Conservation (phyloP, 2,888 invertebrate species). For the Lymantria monacha region DNA sequence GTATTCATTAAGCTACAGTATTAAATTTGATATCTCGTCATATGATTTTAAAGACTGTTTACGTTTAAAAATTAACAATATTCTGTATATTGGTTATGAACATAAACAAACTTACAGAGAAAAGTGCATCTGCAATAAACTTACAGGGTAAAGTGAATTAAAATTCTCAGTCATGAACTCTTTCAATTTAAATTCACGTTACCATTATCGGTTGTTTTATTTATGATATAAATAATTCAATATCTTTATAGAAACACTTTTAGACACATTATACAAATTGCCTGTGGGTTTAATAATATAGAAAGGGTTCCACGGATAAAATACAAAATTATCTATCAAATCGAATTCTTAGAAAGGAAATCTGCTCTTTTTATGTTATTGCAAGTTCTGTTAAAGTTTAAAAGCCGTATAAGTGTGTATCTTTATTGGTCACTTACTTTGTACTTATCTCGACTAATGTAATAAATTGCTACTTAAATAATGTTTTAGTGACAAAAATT, state of each 20-base stretch:
- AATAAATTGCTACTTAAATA: constrained; percentile 40
- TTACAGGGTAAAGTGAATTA: too few species aligned
- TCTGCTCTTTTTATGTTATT: constrained; percentile 37
- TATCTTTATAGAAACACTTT: background rate
- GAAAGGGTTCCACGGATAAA: constrained; percentile 15
- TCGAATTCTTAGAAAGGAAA: constrained; percentile 38
- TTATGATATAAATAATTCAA: too few species aligned
- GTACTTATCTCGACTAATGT: constrained; percentile 38
- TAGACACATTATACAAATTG: constrained; percentile 11
- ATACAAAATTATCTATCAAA: constrained; percentile 37
- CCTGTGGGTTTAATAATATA: constrained; percentile 15
- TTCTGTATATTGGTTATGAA: too few species aligned
- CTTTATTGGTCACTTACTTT: constrained; percentile 44
- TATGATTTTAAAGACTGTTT: too few species aligned
- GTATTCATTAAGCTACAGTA: too few species aligned
- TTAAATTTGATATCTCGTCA: too few species aligned
- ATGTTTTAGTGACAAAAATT: constrained; percentile 25
- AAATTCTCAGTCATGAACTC: too few species aligned
- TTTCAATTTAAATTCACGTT: too few species aligned
- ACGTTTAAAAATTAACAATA: too few species aligned
- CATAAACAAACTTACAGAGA: too few species aligned
- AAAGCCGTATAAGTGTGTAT: constrained; percentile 39
- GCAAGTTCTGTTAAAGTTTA: constrained; percentile 33
- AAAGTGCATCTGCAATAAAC: too few species aligned
- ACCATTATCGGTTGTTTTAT: too few species aligned